Evolutionary conservation across 2,113 vertebrate genomes (phyloP), one percentile per base, ranked within the genome.

Genomic region (Onychostoma macrolepis): DNA sequence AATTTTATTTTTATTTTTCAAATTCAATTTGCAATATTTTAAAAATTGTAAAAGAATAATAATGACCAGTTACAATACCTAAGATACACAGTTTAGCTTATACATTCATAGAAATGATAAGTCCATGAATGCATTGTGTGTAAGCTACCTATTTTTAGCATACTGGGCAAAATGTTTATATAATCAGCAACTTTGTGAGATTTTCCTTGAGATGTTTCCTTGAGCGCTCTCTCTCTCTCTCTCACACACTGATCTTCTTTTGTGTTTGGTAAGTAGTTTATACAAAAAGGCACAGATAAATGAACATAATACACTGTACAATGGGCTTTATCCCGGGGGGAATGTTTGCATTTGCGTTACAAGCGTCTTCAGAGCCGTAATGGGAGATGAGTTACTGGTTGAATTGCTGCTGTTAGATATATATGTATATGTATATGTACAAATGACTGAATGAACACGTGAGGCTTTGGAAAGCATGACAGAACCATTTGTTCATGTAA

Each of bases 221-320:
- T n/a, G n/a, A n/a, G n/a, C n/a, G n/a, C n/a, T n/a, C n/a, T n/a
- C n/a, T 61, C 56, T n/a, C 56, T 24, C 56, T 58, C 12, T 28
- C n/a, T 28, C 6, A n/a, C n/a, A n/a, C n/a, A 67, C 26, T 67
- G 63, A 67, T 13, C 63, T 28, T 26, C n/a, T 28, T 28, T 28
- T 30, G 63, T 67, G 69, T 38, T 38, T 72, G 69, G 7, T 15
- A 69, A 69, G 65, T 69, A 7, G 28, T 33, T 33, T 72, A n/a
- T 12, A 41, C 21, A 41, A 24, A 71, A 72, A 72, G 4, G 36
- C 75, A 79, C 17, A 56, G 77, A 79, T 79, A 28, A 67, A 83
- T 76, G 48, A 84, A 30, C 53, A 33, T 76, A 45, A 76, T 63
- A 36, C n/a, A 53, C 13, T 84, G 10, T 69, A 24, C 30, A 15